Conservation (phyloP, 2,888 invertebrate species). For the Itoplectis maculator region DNA sequence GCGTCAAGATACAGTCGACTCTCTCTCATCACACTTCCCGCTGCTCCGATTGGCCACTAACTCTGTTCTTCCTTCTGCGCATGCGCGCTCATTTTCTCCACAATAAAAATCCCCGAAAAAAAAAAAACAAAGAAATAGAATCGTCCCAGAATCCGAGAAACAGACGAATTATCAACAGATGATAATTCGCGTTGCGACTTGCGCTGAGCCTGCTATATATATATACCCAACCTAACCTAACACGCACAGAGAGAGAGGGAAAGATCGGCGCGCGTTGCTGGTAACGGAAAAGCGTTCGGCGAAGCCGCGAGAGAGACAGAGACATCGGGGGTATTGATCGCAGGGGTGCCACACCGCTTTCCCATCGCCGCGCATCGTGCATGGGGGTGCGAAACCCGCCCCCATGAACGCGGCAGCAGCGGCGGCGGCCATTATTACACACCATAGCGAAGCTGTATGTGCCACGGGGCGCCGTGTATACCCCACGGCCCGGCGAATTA, state of each 20-base stretch:
- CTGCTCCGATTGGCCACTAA: too few species aligned
- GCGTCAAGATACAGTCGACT: too few species aligned
- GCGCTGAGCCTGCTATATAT: too few species aligned
- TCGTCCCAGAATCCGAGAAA: too few species aligned
- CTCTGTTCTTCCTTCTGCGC: too few species aligned
- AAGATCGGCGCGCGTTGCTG: not conserved
- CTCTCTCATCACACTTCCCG: too few species aligned
- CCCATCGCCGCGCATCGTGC: slow-evolving; percentile 75
- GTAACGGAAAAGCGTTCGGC: slow-evolving; percentile 61
- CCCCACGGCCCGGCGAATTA: not conserved
- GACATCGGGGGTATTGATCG: slow-evolving; percentile 79
- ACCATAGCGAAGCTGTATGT: slow-evolving; percentile 58
- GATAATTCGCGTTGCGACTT: too few species aligned
- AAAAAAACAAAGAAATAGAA: too few species aligned
- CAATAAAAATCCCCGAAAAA: too few species aligned
- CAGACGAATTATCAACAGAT: too few species aligned
- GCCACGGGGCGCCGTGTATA: slow-evolving; percentile 9
- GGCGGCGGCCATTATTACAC: slow-evolving; percentile 64
- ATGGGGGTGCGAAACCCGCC: slow-evolving; percentile 77
- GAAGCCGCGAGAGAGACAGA: slow-evolving; percentile 28
- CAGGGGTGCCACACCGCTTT: slow-evolving; percentile 63
- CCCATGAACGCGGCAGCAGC: slow-evolving; percentile 70
- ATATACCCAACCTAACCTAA: too few species aligned
- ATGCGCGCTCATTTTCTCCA: too few species aligned
- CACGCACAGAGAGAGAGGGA: not conserved